Conservation (phyloP, 1,140 invertebrate genomes). For the Ostrea edulis region DNA sequence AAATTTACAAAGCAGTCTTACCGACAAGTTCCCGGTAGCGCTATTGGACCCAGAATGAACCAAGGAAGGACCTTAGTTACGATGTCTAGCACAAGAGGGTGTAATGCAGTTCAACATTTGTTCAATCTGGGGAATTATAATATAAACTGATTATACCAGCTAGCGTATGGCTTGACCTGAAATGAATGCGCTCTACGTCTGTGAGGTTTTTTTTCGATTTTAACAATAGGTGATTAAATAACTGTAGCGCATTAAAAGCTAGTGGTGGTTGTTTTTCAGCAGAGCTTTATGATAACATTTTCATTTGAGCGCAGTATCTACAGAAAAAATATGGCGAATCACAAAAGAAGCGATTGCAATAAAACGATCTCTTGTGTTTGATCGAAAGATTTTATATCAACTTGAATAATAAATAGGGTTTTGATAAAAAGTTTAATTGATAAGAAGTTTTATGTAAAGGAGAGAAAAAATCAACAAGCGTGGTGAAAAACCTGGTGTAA, state of each 20-base stretch:
- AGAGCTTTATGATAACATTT: conserved; percentile 30
- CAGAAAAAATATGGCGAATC: conserved; percentile 28
- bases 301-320: conserved; percentile 21
- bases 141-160: conserved; percentile 25
- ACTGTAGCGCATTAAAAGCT: conserved; percentile 6
- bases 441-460: background rate
- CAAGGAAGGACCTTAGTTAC: background rate
- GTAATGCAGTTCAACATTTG: conserved; percentile 35
- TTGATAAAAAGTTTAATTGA: conserved; percentile 38
- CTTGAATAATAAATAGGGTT: conserved; percentile 21
- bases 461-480: conserved; percentile 2
- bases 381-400: background rate
- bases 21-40: conserved; percentile 16
- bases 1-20: background rate
- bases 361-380: background rate
- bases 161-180: conserved; percentile 14
- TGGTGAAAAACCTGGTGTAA: background rate
- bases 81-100: conserved; percentile 7
- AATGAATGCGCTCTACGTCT: background rate
- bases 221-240: conserved; percentile 36
- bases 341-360: background rate
- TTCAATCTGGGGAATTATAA: conserved; percentile 30
- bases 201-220: conserved; percentile 15
- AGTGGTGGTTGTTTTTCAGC: background rate
- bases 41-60: background rate